A percentile compares a stretch with the other conserved stretches of the same genome.
Conservation (phyloP, 2,113 vertebrate species). For the Aepyceros melampus region DNA sequence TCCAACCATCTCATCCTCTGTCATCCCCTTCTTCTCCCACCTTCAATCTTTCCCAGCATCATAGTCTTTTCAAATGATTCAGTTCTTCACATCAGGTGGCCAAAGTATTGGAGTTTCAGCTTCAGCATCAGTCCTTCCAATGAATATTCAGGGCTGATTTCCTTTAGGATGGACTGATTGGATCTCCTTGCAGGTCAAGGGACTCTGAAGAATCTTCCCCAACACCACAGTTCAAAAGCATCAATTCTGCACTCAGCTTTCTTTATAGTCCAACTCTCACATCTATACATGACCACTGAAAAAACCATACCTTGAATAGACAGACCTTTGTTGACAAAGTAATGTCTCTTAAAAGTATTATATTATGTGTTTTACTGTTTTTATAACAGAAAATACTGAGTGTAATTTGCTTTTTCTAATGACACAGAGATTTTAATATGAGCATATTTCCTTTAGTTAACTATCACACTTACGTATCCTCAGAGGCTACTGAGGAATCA, state of each 20-base stretch:
- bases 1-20: not conserved
- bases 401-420: not conserved
- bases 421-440: not conserved
- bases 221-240: not conserved
- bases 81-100: rapidly evolving
- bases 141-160: not conserved
- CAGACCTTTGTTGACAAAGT: not conserved
- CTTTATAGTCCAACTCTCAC: not conserved
- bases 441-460: not conserved
- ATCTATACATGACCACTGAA: not conserved
- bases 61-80: not conserved
- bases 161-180: not conserved
- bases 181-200: not conserved
- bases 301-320: not conserved
- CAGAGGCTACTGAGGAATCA: not conserved
- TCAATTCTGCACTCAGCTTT: not conserved
- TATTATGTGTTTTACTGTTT: not conserved
- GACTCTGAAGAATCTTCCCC: not conserved
- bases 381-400: not conserved
- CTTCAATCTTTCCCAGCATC: not conserved
- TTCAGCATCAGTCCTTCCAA: not conserved
- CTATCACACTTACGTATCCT: not conserved
- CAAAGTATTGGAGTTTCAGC: not conserved
- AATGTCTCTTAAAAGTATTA: not conserved
- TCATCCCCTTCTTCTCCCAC: not conserved